These are phyloP conservation scores for Lasioglossum leucozonium DNA, from an alignment of 2,888 invertebrate genomes.

Conservation along the genomic window DNA sequence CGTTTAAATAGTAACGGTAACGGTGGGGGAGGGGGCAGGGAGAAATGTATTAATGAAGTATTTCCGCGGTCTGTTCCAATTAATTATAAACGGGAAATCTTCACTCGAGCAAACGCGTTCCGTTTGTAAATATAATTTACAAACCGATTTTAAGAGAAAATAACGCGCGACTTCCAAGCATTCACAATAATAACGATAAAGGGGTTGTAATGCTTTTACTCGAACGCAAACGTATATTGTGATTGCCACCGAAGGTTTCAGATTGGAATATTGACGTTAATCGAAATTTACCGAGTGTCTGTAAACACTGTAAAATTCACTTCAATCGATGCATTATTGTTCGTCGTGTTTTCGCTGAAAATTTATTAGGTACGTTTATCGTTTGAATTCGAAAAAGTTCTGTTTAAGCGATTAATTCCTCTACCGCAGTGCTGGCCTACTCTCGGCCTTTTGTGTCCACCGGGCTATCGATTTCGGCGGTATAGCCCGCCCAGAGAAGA, in stretches of 20 bases:
- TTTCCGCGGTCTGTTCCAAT: neutral
- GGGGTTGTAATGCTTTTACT: neutral
- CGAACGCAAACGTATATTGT: neutral
- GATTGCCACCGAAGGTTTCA: neutral
- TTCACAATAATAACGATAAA: neutral
- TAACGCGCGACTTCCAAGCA: neutral
- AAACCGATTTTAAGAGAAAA: neutral
- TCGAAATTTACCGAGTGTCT: neutral
- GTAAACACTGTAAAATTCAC: neutral
- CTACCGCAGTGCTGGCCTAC: conserved; percentile 12
- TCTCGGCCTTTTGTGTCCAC: conserved; percentile 20
- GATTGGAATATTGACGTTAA: neutral
- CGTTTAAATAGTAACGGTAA: neutral
- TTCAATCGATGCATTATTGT: no score
- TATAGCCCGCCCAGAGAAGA: conserved; percentile 33
- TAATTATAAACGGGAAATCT: neutral
- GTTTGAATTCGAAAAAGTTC: no score
- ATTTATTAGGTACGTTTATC: no score
- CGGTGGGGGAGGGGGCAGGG: no score
- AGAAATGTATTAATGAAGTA: neutral
- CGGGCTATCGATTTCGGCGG: conserved; percentile 53
- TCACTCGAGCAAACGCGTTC: neutral
- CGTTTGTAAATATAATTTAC: neutral
- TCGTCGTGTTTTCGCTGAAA: no score
- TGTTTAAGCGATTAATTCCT: conserved; percentile 9